Percentiles rank a stretch among this genome's conserved stretches.
Evolutionary conservation across 2,888 invertebrate genomes (phyloP).

Genomic region (Uloborus plumipes): DNA sequence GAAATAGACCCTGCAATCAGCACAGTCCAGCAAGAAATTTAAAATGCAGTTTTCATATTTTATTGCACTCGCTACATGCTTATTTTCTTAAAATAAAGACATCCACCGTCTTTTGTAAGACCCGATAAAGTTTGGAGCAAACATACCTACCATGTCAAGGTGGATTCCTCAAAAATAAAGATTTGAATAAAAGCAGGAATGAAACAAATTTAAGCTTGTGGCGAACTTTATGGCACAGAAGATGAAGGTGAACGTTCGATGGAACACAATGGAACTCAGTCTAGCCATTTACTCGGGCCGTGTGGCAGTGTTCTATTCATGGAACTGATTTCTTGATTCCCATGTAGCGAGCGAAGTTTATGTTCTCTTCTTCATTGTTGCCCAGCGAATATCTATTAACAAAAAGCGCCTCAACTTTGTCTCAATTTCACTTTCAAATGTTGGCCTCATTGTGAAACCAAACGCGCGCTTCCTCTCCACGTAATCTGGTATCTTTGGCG

Average conservation of each 20-base stretch:
- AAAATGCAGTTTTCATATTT: too few species aligned
- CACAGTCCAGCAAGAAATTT: too few species aligned
- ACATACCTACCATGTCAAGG: too few species aligned
- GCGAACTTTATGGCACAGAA: neutral
- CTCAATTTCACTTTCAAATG: constrained; percentile 27
- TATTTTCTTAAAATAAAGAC: too few species aligned
- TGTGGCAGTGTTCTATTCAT: constrained; percentile 16
- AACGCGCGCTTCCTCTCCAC: neutral
- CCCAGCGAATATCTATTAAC: constrained; percentile 20
- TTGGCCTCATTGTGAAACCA: constrained; percentile 11
- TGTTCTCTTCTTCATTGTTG: constrained; percentile 19
- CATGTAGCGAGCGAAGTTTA: constrained; percentile 20
- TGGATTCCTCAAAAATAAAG: too few species aligned
- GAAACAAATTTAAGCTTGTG: too few species aligned
- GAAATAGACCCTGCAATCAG: too few species aligned
- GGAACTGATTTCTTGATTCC: constrained; percentile 37
- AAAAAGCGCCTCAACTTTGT: constrained; percentile 14
- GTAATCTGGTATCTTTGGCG: neutral
- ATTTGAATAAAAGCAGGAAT: too few species aligned
- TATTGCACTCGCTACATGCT: too few species aligned
- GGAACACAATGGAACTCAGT: constrained; percentile 10
- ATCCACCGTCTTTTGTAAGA: too few species aligned
- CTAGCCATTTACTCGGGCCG: constrained; percentile 9
- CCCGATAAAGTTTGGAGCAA: too few species aligned
- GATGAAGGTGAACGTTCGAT: constrained; percentile 3